Percentiles rank a stretch among this genome's conserved stretches.
phyloP scores from a whole-genome alignment of 2,797 vertebrate species.

The Coracias cyanogaster region DNA sequence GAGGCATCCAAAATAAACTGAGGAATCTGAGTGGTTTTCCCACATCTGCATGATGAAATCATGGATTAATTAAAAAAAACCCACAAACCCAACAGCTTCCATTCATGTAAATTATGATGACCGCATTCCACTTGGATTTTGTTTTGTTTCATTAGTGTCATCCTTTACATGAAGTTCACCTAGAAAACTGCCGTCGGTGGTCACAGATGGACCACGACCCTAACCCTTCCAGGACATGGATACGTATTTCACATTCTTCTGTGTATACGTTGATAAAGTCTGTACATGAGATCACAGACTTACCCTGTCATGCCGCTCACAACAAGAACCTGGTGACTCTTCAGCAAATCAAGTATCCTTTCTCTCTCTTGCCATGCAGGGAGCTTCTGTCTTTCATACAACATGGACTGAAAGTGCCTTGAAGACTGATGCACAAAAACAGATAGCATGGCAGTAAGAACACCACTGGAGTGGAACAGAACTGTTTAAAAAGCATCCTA shows the following conservation, averaged over 20 bases:
- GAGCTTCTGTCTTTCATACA: constrained; percentile 92
- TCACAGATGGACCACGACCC: background rate
- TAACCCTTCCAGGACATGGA: background rate
- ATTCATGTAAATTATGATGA: background rate
- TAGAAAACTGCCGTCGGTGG: background rate
- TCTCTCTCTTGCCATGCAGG: constrained; percentile 92
- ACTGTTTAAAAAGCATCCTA: background rate
- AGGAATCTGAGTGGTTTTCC: constrained; percentile 98
- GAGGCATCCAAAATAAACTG: constrained; percentile 96
- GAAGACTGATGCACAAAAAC: constrained; percentile 81
- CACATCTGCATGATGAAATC: constrained; percentile 84
- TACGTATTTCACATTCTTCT: background rate
- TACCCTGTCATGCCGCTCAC: constrained; percentile 99
- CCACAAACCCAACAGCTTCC: background rate
- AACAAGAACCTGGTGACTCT: constrained; percentile 91
- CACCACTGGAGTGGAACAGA: background rate
- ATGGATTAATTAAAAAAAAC: background rate
- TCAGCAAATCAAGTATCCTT: constrained; percentile 85
- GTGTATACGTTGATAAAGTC: background rate
- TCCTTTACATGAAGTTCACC: background rate
- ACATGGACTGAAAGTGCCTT: constrained; percentile 87
- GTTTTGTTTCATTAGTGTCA: background rate
- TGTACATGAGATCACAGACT: constrained; percentile 23
- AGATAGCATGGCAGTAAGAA: background rate
- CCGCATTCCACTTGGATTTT: background rate